Conservation (phyloP, 2,113 vertebrate species). For the Symphodus melops region DNA sequence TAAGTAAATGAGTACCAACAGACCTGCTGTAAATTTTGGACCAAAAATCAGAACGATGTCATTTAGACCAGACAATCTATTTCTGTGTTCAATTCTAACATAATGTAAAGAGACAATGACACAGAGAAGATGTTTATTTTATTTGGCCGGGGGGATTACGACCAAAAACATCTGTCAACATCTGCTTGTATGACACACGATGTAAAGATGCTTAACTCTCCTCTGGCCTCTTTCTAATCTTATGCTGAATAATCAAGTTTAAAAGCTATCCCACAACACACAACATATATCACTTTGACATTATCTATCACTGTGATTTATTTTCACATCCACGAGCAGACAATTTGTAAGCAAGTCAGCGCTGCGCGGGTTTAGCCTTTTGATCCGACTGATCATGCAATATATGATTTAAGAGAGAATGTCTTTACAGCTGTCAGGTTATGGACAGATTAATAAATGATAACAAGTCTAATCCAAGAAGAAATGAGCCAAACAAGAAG, state of each 20-base stretch:
- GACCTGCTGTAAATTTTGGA: too few species aligned
- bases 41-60: too few species aligned
- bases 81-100: too few species aligned
- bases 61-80: too few species aligned
- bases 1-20: too few species aligned
- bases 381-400: conserved; percentile 57
- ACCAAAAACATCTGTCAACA: conserved; percentile 12
- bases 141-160: neutral
- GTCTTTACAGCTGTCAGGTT: neutral
- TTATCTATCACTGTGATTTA: conserved; percentile 73
- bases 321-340: conserved; percentile 50
- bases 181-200: conserved; percentile 26
- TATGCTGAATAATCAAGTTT: conserved; percentile 50
- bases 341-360: conserved; percentile 56
- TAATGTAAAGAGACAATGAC: neutral
- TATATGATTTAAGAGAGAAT: conserved; percentile 34
- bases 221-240: conserved; percentile 40
- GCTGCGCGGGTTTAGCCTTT: conserved; percentile 40
- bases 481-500: neutral
- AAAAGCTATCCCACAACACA: conserved; percentile 28
- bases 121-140: conserved; percentile 10
- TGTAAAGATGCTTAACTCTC: conserved; percentile 16
- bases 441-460: conserved; percentile 33
- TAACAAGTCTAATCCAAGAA: neutral
- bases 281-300: conserved; percentile 59